Conservation (phyloP, 2,113 vertebrate species). For the Pachycephala philippinensis region DNA sequence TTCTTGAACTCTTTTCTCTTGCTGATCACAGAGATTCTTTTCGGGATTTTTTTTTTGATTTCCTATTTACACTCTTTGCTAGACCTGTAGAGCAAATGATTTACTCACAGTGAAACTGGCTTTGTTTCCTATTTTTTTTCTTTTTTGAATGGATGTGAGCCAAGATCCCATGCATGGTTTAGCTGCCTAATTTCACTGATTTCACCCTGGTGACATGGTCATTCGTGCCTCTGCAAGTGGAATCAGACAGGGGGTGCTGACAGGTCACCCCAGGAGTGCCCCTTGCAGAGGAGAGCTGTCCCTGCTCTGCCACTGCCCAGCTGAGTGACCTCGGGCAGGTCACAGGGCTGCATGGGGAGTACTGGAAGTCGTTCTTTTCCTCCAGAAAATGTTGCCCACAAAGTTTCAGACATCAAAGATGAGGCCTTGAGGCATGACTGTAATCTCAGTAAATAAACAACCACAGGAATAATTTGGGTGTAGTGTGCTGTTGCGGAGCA, state of each 20-base stretch:
- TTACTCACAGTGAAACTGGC: not conserved
- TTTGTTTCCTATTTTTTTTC: not conserved
- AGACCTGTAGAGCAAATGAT: not conserved
- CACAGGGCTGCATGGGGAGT: not conserved
- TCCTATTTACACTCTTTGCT: not conserved
- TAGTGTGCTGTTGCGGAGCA: not conserved
- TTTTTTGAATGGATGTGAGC: not conserved
- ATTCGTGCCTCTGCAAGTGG: not conserved
- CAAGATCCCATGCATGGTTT: not conserved
- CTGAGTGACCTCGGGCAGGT: not conserved
- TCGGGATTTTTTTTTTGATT: not conserved
- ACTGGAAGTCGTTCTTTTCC: not conserved
- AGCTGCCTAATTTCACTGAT: not conserved
- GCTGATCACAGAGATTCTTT: not conserved
- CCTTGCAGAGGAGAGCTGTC: not conserved
- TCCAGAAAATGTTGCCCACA: not conserved
- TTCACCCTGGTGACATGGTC: not conserved
- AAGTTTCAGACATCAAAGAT: slow-evolving; percentile 20
- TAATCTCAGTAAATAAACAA: slow-evolving; percentile 36
- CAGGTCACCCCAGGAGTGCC: not conserved
- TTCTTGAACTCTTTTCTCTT: not conserved
- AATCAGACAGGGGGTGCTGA: not conserved
- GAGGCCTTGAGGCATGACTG: not conserved
- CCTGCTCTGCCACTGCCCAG: not conserved
- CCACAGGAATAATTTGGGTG: not conserved